Conservation (phyloP, 2,113 vertebrate species). For the Oostethus manadensis region DNA sequence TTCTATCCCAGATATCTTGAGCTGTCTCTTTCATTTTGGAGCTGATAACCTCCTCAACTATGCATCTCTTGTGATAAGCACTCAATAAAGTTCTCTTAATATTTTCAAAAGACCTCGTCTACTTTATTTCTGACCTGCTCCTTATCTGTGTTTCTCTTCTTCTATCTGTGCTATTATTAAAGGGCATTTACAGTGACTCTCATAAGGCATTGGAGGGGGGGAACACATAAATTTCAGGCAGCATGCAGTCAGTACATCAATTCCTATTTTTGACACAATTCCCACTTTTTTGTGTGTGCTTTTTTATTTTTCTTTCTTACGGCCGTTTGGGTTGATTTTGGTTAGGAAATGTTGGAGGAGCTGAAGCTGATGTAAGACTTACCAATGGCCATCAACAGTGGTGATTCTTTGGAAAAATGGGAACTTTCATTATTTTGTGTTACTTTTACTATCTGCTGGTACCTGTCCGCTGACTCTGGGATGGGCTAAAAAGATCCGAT, state of each 20-base stretch:
- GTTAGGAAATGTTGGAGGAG: slow-evolving; percentile 29
- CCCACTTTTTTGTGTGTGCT: neutral
- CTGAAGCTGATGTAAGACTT: slow-evolving; percentile 53
- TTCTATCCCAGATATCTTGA: neutral
- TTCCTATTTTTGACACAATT: slow-evolving; percentile 34
- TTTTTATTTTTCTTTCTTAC: neutral
- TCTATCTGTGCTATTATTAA: slow-evolving; percentile 40
- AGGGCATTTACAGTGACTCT: slow-evolving; percentile 31
- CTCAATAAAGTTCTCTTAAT: slow-evolving; percentile 12
- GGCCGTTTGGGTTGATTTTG: slow-evolving; percentile 21
- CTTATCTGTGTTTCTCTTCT: slow-evolving; percentile 19
- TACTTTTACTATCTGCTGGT: neutral
- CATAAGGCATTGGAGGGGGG: slow-evolving; percentile 30
- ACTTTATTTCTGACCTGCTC: slow-evolving; percentile 24
- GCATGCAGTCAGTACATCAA: slow-evolving; percentile 45
- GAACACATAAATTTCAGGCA: slow-evolving; percentile 47
- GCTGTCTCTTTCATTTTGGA: slow-evolving; percentile 10
- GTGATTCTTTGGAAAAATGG: slow-evolving; percentile 23
- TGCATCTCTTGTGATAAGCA: slow-evolving; percentile 20
- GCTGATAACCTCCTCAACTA: slow-evolving; percentile 9
- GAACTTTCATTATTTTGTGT: slow-evolving; percentile 19
- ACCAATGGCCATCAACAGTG: slow-evolving; percentile 32
- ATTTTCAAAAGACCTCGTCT: slow-evolving; percentile 14
- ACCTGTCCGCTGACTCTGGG: too few relatives aligned
- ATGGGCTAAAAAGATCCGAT: too few relatives aligned